Evolutionary conservation across 2,797 vertebrate species (phyloP), one percentile per base, ranked within the genome.

Genomic region (Holocentrus rufus): DNA sequence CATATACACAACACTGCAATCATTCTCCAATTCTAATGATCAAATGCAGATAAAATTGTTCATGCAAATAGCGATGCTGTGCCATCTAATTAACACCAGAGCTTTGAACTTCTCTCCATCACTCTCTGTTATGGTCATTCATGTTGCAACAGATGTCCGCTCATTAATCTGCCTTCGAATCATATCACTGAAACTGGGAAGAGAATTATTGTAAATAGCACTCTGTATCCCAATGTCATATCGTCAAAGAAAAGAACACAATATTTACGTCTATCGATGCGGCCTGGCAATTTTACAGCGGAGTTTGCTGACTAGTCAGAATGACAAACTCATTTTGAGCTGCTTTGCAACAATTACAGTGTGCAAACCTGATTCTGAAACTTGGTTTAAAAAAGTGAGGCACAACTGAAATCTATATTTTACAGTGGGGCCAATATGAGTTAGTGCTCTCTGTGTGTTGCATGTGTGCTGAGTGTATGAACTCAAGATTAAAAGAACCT

Each of bases 121-220:
- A 31, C 55, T 49, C 34, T 58, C 54, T 69, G 73, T 77, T 65
- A 61, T 56, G 53, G 59, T 58, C 70, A 72, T 55, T 50, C 42
- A 61, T 27, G 18, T 23, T 42, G n/a, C 27, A 58, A 59, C n/a
- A 42, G 62, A 67, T 23, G 47, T 25, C 58, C 14, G 22, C 30
- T 34, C 46, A 31, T 42, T 61, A 60, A 25, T 30, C 57, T n/a
- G 2, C 23, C 25, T 36, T 23, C 17, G 18, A 52, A 52, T 23
- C 9, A 42, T 52, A 60, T 17, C 9, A 50, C 59, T 18, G 50
- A 31, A 54, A 31, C 52, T 44, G 53, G 2, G n/a, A 47, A 67
- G 17, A 30, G 17, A n/a, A 18, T 25, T 7, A 4, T 46, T 56
- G 53, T 42, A 42, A 56, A 39, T 22, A 27, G 34, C 25, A 18